These are phyloP conservation scores for Sinosuthora webbiana DNA, from an alignment of 2,113 vertebrate species.

Conservation along the genomic window DNA sequence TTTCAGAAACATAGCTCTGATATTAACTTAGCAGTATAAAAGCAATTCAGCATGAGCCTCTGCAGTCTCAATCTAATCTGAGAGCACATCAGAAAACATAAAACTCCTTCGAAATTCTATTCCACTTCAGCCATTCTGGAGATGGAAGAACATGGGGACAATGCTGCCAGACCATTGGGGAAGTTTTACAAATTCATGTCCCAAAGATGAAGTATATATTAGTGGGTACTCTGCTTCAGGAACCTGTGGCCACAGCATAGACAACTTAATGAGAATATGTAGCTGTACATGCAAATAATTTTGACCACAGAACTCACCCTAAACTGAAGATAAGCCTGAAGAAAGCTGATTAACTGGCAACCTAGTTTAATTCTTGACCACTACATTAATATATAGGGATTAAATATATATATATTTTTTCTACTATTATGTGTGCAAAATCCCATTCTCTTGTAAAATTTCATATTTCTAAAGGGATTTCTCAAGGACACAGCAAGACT, in stretches of 20 bases:
- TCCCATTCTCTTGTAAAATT: background rate
- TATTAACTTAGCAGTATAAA: background rate
- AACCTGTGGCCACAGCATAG: background rate
- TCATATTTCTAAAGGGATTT: background rate
- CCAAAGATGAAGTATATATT: background rate
- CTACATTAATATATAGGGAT: background rate
- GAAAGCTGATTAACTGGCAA: background rate
- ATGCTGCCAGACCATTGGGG: background rate
- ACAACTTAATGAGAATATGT: background rate
- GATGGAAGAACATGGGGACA: background rate
- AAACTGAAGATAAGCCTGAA: background rate
- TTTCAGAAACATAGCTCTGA: background rate
- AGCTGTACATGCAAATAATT: background rate
- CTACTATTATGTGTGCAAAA: background rate
- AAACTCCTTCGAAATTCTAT: background rate
- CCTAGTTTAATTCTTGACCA: background rate
- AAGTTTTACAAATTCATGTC: background rate
- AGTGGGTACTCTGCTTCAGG: background rate
- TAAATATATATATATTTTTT: background rate
- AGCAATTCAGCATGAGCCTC: background rate
- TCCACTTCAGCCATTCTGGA: background rate
- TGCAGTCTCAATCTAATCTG: background rate
- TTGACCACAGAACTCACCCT: background rate
- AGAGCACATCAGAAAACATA: background rate
- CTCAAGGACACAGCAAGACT: background rate